These are phyloP conservation scores for Collichthys lucidus DNA, from an alignment of 2,113 vertebrate genomes.

Conservation along the genomic window DNA sequence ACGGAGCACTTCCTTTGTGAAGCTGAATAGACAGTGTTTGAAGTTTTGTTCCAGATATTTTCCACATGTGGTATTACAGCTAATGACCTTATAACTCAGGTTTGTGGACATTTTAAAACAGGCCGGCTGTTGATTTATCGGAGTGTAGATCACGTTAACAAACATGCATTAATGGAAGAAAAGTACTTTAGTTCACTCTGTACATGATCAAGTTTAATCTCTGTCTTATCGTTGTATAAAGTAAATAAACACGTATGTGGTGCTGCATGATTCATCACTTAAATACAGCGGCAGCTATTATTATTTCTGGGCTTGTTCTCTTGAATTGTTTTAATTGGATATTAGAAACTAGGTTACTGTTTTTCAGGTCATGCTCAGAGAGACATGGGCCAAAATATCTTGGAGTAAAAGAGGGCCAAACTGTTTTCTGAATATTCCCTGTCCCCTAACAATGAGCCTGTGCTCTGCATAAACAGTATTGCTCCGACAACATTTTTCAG, in stretches of 20 bases:
- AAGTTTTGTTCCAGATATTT: slow-evolving; percentile 53
- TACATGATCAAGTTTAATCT: slow-evolving; percentile 40
- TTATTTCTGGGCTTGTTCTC: slow-evolving; percentile 43
- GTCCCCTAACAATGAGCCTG: slow-evolving; percentile 70
- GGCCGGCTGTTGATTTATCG: slow-evolving; percentile 57
- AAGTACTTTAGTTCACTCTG: slow-evolving; percentile 11
- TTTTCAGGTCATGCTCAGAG: slow-evolving; percentile 70
- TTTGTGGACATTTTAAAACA: slow-evolving; percentile 63
- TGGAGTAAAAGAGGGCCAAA: slow-evolving; percentile 66
- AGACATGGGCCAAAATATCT: slow-evolving; percentile 69
- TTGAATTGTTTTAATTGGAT: slow-evolving; percentile 59
- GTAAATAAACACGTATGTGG: slow-evolving; percentile 45
- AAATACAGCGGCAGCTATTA: slow-evolving; percentile 46
- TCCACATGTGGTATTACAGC: slow-evolving; percentile 56
- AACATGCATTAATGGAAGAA: slow-evolving; percentile 48
- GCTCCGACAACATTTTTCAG: slow-evolving; percentile 81
- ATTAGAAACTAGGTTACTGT: slow-evolving; percentile 68
- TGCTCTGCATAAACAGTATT: slow-evolving; percentile 82
- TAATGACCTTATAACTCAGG: slow-evolving; percentile 69
- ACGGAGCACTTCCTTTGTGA: slow-evolving; percentile 38
- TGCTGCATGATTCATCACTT: slow-evolving; percentile 43
- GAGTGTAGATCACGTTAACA: slow-evolving; percentile 58
- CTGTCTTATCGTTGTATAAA: slow-evolving; percentile 36
- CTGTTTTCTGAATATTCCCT: slow-evolving; percentile 66
- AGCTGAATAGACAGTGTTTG: slow-evolving; percentile 42